Evolutionary conservation across 2,113 vertebrate genomes (phyloP).

Genomic region (Barbus barbus): DNA sequence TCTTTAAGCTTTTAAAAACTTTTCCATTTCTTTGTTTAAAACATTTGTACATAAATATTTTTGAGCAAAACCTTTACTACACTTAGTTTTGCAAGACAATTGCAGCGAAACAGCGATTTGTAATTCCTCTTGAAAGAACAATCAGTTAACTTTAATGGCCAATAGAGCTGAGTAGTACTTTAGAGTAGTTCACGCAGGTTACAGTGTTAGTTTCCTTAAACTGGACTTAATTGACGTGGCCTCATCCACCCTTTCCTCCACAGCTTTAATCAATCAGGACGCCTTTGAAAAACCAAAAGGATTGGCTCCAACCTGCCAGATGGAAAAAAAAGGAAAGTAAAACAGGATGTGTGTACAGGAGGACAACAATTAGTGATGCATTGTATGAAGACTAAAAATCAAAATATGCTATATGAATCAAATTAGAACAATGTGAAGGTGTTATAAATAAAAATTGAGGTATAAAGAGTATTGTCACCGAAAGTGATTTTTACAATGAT

Average conservation of each 20-base stretch:
- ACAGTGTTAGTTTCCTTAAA: conserved; percentile 21
- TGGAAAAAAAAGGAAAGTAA: background rate
- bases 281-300: conserved; percentile 38
- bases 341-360: conserved; percentile 40
- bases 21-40: background rate
- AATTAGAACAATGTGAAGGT: background rate
- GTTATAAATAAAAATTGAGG: background rate
- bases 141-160: background rate
- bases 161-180: background rate
- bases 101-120: background rate
- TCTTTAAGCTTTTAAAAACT: background rate
- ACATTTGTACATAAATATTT: background rate
- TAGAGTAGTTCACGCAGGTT: background rate
- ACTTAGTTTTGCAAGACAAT: background rate
- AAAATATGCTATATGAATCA: background rate
- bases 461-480: background rate
- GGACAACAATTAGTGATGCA: conserved; percentile 22
- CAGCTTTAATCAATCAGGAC: conserved; percentile 33
- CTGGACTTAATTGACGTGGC: conserved; percentile 16
- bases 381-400: background rate
- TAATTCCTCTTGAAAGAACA: background rate
- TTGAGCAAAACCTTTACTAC: background rate
- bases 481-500: background rate
- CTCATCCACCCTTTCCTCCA: conserved; percentile 49
- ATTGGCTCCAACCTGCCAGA: conserved; percentile 20